Percentiles rank a stretch among this genome's conserved stretches.
These are phyloP conservation scores for Atopsyche davidsoni DNA, from an alignment of 1,140 invertebrate genomes.

Conservation along the genomic window DNA sequence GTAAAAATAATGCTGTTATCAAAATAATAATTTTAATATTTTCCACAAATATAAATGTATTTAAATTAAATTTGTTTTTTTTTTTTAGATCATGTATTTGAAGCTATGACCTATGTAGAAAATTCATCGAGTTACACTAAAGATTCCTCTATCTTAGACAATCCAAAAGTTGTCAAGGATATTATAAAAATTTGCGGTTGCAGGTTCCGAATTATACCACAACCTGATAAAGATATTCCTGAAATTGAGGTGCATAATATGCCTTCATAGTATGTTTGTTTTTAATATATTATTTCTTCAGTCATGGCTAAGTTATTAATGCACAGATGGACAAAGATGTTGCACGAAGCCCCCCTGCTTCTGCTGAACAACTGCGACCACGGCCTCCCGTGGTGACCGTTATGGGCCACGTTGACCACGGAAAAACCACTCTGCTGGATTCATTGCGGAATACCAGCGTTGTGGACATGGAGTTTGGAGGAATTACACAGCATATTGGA, in stretches of 20 bases:
- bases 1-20: conserved; percentile 33
- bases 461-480: conserved; percentile 92
- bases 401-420: conserved; percentile 99
- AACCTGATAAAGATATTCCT: conserved; percentile 35
- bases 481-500: conserved; percentile 99
- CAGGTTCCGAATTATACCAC: conserved; percentile 50
- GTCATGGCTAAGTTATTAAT: no score
- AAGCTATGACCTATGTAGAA: conserved; percentile 60
- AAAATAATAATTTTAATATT: background rate
- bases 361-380: conserved; percentile 53
- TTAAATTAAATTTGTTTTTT: conserved; percentile 17
- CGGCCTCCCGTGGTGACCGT: conserved; percentile 91
- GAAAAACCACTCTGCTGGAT: conserved; percentile 96
- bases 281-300: conserved; percentile 6
- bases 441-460: conserved; percentile 78
- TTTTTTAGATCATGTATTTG: conserved; percentile 60
- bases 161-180: conserved; percentile 55
- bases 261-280: background rate
- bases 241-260: background rate
- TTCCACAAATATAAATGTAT: conserved; percentile 7
- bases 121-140: conserved; percentile 45
- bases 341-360: conserved; percentile 54
- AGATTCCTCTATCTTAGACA: conserved; percentile 38
- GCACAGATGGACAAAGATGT: conserved; percentile 50
- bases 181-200: conserved; percentile 60